Evolutionary conservation across 2,113 vertebrate genomes (phyloP), one percentile per base, ranked within the genome.

Genomic region (Gasterosteus nipponicus): DNA sequence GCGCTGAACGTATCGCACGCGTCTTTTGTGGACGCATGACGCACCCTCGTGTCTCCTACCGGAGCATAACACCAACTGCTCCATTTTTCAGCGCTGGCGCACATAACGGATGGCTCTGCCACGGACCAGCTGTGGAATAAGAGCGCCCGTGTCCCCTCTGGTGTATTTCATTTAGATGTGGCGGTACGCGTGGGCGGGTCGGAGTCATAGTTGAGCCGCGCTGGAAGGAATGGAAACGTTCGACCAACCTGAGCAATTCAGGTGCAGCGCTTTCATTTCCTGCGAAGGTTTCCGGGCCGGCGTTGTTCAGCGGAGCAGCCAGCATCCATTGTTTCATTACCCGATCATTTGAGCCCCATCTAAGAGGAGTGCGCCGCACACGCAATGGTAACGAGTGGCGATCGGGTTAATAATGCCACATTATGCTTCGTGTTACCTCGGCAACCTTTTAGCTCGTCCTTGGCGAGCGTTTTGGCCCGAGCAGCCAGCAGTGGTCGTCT

Each of bases 261-360:
- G 64, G 73, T 85, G 75, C 73, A 77, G 76, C 26, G 0, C 70
- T 86, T 88, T 91, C 83, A 92, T 90, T 88, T 88, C 84, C 82
- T 88, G 84, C 86, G 82, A 88, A 88, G 86, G 87, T 74, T 33
- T 33, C 89, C 85, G 66, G 54, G 76, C 67, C 69, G 49, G 73
- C 3, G 46, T 42, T 39, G 80, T 69, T 86, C 85, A 76, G 63
- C 53, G 3, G 84, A 90, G 84, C 83, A 69, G 81, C 80, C 75
- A 77, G 65, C 74, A 58, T 82, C 79, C 75, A 78, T 89, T 87
- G 81, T 78, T 80, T 85, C 80, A 88, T 91, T 87, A 89, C 86
- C 67, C 78, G 80, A 79, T 82, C 84, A 60, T 16, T 26, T 54
- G 80, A 88, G 64, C 78, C 72, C 64, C 39, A 4, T 58, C 72